Evolutionary conservation across 1,140 invertebrate species (phyloP).

Genomic region (Drosophila jambulina): DNA sequence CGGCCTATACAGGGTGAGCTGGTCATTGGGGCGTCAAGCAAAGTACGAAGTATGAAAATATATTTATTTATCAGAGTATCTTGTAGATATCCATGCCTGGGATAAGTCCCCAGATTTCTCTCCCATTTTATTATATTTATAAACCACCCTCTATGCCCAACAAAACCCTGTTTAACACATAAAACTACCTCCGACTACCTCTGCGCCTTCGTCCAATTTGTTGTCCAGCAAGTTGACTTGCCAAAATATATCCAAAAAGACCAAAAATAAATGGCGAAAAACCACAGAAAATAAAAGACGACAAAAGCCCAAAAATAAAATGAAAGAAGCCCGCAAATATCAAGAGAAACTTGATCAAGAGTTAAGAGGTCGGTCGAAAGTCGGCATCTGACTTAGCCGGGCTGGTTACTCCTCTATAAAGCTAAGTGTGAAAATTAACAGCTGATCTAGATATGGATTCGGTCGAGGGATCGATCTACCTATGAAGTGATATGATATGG

Average conservation of each 20-base stretch:
- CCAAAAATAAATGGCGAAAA: conserved; percentile 25
- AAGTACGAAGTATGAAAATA: background rate
- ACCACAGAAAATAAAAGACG: conserved; percentile 32
- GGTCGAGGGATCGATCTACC: conserved; percentile 3
- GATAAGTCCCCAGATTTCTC: background rate
- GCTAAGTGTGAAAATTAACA: conserved; percentile 56
- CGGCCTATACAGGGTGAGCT: conserved; percentile 52
- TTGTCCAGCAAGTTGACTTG: conserved; percentile 70
- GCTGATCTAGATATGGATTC: conserved; percentile 45
- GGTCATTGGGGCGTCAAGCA: background rate
- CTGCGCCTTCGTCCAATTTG: conserved; percentile 59
- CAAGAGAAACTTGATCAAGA: conserved; percentile 77
- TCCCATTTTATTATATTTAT: background rate
- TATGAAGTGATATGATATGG: background rate
- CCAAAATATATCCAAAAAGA: conserved; percentile 51
- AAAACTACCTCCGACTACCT: conserved; percentile 58
- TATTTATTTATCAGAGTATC: background rate
- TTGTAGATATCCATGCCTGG: background rate
- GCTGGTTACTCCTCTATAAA: conserved; percentile 60
- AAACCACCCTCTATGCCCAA: conserved; percentile 35
- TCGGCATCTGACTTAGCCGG: conserved; percentile 59
- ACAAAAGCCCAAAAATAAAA: conserved; percentile 49
- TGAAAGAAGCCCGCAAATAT: conserved; percentile 65
- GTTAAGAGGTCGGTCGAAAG: conserved; percentile 62
- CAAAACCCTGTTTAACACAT: conserved; percentile 69